Evolutionary conservation across 2,888 invertebrate genomes (phyloP).

Genomic region (Taenaris catops): DNA sequence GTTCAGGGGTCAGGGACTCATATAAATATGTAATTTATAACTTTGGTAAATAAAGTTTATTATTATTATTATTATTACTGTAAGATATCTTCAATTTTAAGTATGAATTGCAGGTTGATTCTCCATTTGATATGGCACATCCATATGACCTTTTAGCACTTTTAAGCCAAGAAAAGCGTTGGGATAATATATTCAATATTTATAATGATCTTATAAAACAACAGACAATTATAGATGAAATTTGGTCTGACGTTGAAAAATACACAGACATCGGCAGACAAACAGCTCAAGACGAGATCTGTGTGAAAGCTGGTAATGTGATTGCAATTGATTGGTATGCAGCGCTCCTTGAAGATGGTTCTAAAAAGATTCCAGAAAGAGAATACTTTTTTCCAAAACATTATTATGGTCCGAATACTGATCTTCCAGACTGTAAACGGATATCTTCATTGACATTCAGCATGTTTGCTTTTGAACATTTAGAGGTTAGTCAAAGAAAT

Average conservation of each 20-base stretch:
- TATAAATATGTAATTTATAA: too few relatives aligned
- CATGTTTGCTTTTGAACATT: constrained; percentile 66
- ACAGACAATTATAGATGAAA: constrained; percentile 81
- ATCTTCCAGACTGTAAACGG: constrained; percentile 82
- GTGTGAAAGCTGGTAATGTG: constrained; percentile 82
- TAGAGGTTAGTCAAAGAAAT: constrained; percentile 50
- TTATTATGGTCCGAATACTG: constrained; percentile 37
- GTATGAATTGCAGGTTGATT: constrained; percentile 84
- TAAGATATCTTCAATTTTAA: too few relatives aligned
- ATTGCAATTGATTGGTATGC: constrained; percentile 84
- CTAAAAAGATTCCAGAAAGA: constrained; percentile 56
- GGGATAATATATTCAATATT: constrained; percentile 79
- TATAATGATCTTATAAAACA: constrained; percentile 82
- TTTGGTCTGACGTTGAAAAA: constrained; percentile 78
- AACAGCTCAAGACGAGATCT: constrained; percentile 82
- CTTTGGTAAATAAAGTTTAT: too few relatives aligned
- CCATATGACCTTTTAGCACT: constrained; percentile 88
- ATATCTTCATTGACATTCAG: constrained; percentile 71
- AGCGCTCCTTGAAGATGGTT: constrained; percentile 77
- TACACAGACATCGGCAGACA: constrained; percentile 81
- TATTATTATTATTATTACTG: too few relatives aligned
- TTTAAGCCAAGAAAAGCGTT: constrained; percentile 86
- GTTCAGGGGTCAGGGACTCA: too few relatives aligned
- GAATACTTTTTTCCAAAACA: constrained; percentile 39
- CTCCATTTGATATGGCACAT: constrained; percentile 85